Percentiles rank a stretch among this genome's conserved stretches.
Evolutionary conservation across 2,797 vertebrate genomes (phyloP).

Genomic region (Limnodromus scolopaceus): DNA sequence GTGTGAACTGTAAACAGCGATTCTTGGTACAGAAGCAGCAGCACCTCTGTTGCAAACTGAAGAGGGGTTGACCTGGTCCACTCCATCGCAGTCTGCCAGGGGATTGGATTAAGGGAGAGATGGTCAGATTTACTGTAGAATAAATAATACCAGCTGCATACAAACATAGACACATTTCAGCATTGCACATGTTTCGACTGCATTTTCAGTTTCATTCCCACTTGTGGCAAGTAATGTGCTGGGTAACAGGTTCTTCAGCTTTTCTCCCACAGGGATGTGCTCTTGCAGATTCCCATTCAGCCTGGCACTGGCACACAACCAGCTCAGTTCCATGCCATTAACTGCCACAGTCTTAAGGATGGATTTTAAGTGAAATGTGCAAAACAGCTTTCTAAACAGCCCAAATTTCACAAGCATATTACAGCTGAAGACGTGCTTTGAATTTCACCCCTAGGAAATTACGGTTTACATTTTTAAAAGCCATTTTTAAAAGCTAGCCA

Average conservation of each 20-base stretch:
- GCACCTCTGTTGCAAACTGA: conserved; percentile 43
- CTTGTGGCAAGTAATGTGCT: rapidly evolving
- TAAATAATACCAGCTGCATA: not conserved
- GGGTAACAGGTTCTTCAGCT: not conserved
- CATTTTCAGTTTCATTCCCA: not conserved
- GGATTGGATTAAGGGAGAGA: not conserved
- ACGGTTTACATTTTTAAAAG: not conserved
- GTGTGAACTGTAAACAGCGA: conserved; percentile 84
- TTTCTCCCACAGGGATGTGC: not conserved
- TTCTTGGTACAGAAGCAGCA: conserved; percentile 73
- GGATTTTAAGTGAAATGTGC: not conserved
- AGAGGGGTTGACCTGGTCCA: conserved; percentile 56
- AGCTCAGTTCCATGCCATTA: not conserved
- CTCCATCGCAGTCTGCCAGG: conserved; percentile 78
- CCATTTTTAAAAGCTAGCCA: not conserved
- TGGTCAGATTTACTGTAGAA: not conserved
- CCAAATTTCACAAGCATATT: not conserved
- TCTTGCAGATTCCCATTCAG: not conserved
- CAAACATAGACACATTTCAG: not conserved
- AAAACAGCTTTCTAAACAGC: not conserved
- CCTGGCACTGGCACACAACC: not conserved
- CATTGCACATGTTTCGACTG: not conserved
- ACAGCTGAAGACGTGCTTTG: not conserved
- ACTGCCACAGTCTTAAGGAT: not conserved
- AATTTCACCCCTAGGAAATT: not conserved